These are phyloP conservation scores for Pollenia labialis DNA, from an alignment of 2,888 invertebrate species.

Conservation along the genomic window DNA sequence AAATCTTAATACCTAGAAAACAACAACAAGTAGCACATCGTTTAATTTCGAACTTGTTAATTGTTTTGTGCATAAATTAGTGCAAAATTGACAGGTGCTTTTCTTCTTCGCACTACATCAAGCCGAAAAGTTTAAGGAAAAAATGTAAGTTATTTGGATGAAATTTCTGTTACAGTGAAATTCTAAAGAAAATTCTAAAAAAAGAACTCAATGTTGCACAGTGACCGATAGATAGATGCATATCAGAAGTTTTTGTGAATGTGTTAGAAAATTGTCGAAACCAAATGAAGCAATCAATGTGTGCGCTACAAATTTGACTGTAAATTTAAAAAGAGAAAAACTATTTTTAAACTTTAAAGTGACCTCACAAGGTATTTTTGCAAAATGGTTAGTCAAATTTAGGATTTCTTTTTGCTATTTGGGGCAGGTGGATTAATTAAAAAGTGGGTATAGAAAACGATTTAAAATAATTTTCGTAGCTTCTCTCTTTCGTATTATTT, in stretches of 20 bases:
- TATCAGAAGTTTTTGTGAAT: neutral
- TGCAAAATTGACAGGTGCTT: slow-evolving; percentile 57
- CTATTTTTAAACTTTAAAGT: neutral
- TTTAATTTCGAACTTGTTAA: slow-evolving; percentile 43
- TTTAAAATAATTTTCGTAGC: too few relatives aligned
- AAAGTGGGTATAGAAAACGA: too few relatives aligned
- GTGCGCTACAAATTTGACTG: neutral
- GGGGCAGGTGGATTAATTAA: too few relatives aligned
- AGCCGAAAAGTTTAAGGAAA: slow-evolving; percentile 9
- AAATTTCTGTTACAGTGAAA: neutral
- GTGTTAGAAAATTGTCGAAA: neutral
- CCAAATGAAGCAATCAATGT: neutral
- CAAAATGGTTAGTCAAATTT: too few relatives aligned
- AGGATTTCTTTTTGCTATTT: too few relatives aligned
- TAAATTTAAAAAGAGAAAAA: neutral
- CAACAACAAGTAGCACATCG: slow-evolving; percentile 7
- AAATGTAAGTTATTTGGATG: slow-evolving; percentile 53
- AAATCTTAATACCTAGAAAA: slow-evolving; percentile 18
- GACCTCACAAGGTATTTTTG: neutral
- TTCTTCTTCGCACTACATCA: neutral
- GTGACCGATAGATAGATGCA: neutral
- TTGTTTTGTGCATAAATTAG: slow-evolving; percentile 60
- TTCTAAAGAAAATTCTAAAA: neutral
- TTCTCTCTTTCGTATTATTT: too few relatives aligned
- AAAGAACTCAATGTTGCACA: slow-evolving; percentile 3